Conservation (phyloP, 2,797 vertebrate genomes). For the Enteromius mattozi region DNA sequence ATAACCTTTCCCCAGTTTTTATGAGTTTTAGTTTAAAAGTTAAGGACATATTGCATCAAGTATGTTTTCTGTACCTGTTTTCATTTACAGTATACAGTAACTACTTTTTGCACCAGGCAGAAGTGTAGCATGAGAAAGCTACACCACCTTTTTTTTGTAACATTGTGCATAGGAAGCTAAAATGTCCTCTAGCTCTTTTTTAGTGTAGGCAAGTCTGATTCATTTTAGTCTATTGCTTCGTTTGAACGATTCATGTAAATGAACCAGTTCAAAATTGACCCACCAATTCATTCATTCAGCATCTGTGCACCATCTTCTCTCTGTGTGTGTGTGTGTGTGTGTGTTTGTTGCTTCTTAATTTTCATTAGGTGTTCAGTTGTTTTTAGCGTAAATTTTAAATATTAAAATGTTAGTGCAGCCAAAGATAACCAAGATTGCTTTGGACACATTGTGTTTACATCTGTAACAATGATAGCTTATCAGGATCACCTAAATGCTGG, state of each 20-base stretch:
- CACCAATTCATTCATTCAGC: not conserved
- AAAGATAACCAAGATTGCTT: not conserved
- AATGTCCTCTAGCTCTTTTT: not conserved
- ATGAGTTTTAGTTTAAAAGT: not conserved
- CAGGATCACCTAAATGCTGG: not conserved
- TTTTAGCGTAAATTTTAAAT: not conserved
- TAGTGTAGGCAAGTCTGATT: not conserved
- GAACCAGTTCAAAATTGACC: not conserved
- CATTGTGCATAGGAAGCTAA: not conserved
- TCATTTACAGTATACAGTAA: not conserved
- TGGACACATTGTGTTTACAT: not conserved
- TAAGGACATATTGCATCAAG: not conserved
- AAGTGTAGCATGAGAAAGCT: not conserved
- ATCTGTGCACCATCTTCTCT: not conserved
- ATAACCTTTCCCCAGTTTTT: not conserved
- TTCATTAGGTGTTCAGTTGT: not conserved
- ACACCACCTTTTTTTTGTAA: not conserved
- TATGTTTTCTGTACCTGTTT: not conserved
- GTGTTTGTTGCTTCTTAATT: not conserved
- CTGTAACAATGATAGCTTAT: not conserved
- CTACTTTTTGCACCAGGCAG: not conserved
- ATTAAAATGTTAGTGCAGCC: not conserved
- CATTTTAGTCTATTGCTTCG: not conserved
- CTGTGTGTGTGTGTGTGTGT: too few species aligned
- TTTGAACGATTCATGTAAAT: conserved; percentile 1